Base-by-base conservation (phyloP, 2,797 vertebrate genomes). In the Hippocampus kuda region DNA sequence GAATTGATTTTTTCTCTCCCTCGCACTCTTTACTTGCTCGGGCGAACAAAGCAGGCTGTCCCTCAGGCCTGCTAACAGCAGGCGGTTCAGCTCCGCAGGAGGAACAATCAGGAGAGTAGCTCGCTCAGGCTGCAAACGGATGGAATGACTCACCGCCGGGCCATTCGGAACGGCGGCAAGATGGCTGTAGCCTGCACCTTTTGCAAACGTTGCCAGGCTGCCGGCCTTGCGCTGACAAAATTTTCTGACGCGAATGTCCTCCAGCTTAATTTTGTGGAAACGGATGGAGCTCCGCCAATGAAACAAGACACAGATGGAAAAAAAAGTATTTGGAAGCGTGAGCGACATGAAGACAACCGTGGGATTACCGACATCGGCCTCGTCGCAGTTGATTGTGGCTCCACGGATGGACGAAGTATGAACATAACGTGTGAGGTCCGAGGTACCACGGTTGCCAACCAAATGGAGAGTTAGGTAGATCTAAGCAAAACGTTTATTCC, bases 401-500 rank as follows among this genome's bases (percentile, higher is more conserved):
- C 83, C 72, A 73, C 69, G 81, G 87, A 84, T 51, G 8, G 70
- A 82, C 70, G 71, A 78, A 75, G 74, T 51, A 86, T 86, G 85
- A 90, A 90, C 84, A 86, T 89, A 90, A 88, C 85, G 59, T 75
- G 65, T 67, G 83, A 77, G 75, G 81, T 84, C 84, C 86, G 80
- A 81, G 82, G 80, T 71, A 83, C 88, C 79, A 85, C 85, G 85
- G 83, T 83, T 72, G 74, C 78, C 83, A 79, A 86, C 87, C 79
- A 82, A 80, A 84, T 79, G 74, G 82, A 83, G 82, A 82, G 76
- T 80, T 82, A 71, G 74, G 75, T 84, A 83, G 83, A 84, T 83
- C 80, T 75, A 84, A 90, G 84, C 85, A 86, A 87, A 91, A 88
- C 84, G 82, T 89, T 88, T 89, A 91, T 89, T 91, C 84, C 84